Base-by-base conservation (phyloP, 2,888 invertebrate species). In the Serripes groenlandicus region DNA sequence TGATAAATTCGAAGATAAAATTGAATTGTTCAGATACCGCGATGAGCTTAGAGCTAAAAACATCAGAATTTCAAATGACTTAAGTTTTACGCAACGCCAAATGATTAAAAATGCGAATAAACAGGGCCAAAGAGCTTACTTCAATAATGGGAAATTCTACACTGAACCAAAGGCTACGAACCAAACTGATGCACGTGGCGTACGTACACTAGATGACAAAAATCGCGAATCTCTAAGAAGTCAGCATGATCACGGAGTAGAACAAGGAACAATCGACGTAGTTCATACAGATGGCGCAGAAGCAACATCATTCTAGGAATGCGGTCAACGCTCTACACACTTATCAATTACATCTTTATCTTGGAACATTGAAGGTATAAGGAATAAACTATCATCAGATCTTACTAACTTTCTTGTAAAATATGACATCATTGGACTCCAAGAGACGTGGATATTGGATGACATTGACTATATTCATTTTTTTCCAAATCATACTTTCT, bases 361-460 rank as follows among this genome's bases (percentile, higher is more conserved):
- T 11, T 76, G 69, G 75, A 76, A 76, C 69, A 49, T 60, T 30
- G 75, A 60, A 49, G 75, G 75, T 49, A 15, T 76, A 26, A 28
- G 7, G 32, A 26, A 15, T 21, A 76, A 76, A 69, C 9, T 76
- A 5, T 75, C 26, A 23, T 26, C 21, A 66, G 66, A 75, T 35
- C 11, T 75, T 35, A 34, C 18, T 42, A n/a, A 49, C 42, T 26
- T 37, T n/a, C 1, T 76, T 9, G 28, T 23, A 30, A 23, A 0
- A n/a, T 76, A 28, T 60, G 75, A 76, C 32, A 56, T 76, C 15
- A 21, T 76, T 58, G 37, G 56, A 23, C 0, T 76, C 0, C 68
- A 69, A 69, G 69, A 76, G 49, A 76, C 75, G 15, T 76, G 75
- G 75, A 42, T 42, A 30, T 42, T 23, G 9, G 60, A 76, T 23